Percentiles rank a stretch among this genome's conserved stretches.
phyloP scores from a whole-genome alignment of 2,888 invertebrate genomes.

The Callimorpha dominula region DNA sequence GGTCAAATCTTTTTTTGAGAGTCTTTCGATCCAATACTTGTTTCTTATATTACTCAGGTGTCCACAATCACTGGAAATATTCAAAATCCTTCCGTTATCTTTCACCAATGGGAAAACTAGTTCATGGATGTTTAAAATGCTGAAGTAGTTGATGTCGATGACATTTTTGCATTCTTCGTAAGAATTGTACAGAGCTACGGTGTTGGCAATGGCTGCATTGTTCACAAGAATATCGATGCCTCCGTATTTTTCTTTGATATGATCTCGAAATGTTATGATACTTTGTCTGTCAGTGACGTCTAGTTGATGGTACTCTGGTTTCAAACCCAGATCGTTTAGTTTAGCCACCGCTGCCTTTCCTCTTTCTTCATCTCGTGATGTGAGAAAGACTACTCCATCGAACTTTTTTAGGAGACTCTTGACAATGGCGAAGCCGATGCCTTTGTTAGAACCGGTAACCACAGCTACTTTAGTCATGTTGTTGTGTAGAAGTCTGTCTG shows the following conservation, averaged over 20 bases:
- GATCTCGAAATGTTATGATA: conserved; percentile 83
- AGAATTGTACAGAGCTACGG: background rate
- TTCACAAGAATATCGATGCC: conserved; percentile 91
- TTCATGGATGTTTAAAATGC: conserved; percentile 88
- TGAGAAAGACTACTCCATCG: conserved; percentile 85
- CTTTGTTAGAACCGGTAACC: conserved; percentile 89
- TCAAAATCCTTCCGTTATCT: conserved; percentile 90
- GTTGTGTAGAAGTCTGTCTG: background rate
- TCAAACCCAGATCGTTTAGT: conserved; percentile 48
- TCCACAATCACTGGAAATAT: conserved; percentile 90
- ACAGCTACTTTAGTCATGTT: conserved; percentile 46
- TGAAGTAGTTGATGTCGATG: conserved; percentile 89
- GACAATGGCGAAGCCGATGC: conserved; percentile 88
- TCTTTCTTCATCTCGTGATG: conserved; percentile 69
- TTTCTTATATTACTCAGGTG: conserved; percentile 87
- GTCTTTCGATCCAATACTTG: conserved; percentile 65
- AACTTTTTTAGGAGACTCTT: conserved; percentile 87
- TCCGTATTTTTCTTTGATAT: conserved; percentile 86
- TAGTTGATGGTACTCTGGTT: conserved; percentile 42
- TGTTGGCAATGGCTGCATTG: conserved; percentile 88
- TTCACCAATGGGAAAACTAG: conserved; percentile 89
- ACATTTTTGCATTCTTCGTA: conserved; percentile 86
- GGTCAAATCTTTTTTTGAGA: conserved; percentile 63
- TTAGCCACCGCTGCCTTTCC: conserved; percentile 53
- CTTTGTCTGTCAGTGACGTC: conserved; percentile 70